Percentiles rank a stretch among this genome's conserved stretches.
phyloP scores from a whole-genome alignment of 1,140 invertebrate species.

The Elymnias hypermnestra region DNA sequence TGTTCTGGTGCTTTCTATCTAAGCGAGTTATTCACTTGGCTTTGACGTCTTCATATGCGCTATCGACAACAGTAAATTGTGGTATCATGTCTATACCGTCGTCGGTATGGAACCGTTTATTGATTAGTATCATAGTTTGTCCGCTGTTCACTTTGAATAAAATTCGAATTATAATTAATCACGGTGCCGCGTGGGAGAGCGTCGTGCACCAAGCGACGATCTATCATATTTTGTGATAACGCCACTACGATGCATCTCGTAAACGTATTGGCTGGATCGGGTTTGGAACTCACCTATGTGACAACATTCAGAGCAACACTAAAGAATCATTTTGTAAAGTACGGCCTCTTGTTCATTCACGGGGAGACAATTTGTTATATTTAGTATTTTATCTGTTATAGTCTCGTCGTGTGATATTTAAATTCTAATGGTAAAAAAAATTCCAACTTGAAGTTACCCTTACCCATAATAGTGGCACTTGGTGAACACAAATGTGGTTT shows the following conservation, averaged over 20 bases:
- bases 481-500: too few relatives aligned
- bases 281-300: constrained; percentile 50
- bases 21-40: constrained; percentile 42
- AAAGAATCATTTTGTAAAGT: constrained; percentile 31
- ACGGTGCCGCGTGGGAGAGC: constrained; percentile 69
- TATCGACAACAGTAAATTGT: constrained; percentile 70
- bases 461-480: too few relatives aligned
- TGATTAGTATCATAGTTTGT: constrained; percentile 74
- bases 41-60: constrained; percentile 68
- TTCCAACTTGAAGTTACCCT: too few relatives aligned
- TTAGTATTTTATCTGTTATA: constrained; percentile 13
- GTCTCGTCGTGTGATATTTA: too few relatives aligned
- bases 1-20: constrained; percentile 53
- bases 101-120: constrained; percentile 73
- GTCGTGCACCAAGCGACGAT: constrained; percentile 59
- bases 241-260: constrained; percentile 62
- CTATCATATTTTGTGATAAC: constrained; percentile 76
- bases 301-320: constrained; percentile 37
- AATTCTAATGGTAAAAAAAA: too few relatives aligned
- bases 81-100: constrained; percentile 66
- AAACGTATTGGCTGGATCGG: constrained; percentile 58
- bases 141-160: constrained; percentile 75
- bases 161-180: constrained; percentile 76
- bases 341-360: constrained; percentile 12
- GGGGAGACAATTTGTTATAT: constrained; percentile 18